A percentile compares a stretch with the other conserved stretches of the same genome.
Evolutionary conservation across 2,888 invertebrate species (phyloP).

Genomic region (Lasioglossum figueresi): DNA sequence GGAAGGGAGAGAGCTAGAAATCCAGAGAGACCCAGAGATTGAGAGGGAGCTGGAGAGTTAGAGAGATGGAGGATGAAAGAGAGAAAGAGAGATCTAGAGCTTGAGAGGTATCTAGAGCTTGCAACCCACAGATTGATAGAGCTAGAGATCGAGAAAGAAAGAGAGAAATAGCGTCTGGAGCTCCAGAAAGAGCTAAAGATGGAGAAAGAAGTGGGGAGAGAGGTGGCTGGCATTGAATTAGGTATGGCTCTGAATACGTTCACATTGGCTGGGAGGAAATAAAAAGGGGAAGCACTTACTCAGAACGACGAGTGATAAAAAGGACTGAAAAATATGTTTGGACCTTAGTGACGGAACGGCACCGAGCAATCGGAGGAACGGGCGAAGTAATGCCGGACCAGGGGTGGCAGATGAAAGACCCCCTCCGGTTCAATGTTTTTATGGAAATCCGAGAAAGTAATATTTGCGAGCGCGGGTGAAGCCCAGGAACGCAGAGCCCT

Average conservation of each 20-base stretch:
- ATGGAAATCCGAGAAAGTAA: slow-evolving; percentile 78
- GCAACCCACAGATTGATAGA: too few relatives aligned
- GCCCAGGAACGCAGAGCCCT: slow-evolving; percentile 11
- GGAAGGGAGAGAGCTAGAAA: too few relatives aligned
- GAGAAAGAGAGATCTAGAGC: too few relatives aligned
- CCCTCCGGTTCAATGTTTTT: slow-evolving; percentile 73
- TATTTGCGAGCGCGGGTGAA: slow-evolving; percentile 66
- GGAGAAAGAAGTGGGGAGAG: neutral
- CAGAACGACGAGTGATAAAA: slow-evolving; percentile 73
- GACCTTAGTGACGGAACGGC: slow-evolving; percentile 41
- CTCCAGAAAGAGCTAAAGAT: slow-evolving; percentile 1
- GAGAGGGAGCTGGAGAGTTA: too few relatives aligned
- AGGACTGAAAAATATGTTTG: slow-evolving; percentile 76
- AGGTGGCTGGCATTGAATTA: slow-evolving; percentile 75
- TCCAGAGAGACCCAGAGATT: too few relatives aligned
- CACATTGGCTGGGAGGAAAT: slow-evolving; percentile 68
- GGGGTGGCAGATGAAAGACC: slow-evolving; percentile 27
- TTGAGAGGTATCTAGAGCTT: too few relatives aligned
- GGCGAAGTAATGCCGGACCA: slow-evolving; percentile 23
- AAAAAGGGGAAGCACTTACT: slow-evolving; percentile 68
- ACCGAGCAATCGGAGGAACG: slow-evolving; percentile 26
- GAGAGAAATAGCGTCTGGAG: neutral
- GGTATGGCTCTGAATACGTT: slow-evolving; percentile 75
- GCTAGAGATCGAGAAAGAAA: neutral
- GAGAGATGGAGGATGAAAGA: too few relatives aligned